phyloP scores from a whole-genome alignment of 2,113 vertebrate species.

The Psittacula cyanocephala region DNA sequence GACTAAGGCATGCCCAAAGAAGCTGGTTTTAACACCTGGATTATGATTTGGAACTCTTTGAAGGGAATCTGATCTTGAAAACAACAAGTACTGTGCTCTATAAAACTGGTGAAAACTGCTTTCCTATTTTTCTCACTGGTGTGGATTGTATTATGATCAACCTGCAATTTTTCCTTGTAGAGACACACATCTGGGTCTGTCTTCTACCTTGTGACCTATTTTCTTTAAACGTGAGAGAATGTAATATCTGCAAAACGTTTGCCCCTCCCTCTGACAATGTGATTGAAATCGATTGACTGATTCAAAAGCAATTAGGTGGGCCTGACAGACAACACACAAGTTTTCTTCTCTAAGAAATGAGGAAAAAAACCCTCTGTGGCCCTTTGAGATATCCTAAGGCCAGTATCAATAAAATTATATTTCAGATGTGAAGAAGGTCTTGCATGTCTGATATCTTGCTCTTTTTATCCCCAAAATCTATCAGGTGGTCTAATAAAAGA shows the following conservation, averaged over 20 bases:
- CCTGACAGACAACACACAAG: constrained; percentile 23
- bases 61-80: background rate
- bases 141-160: background rate
- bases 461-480: background rate
- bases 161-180: background rate
- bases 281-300: constrained; percentile 64
- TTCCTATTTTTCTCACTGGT: background rate
- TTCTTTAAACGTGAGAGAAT: constrained; percentile 41
- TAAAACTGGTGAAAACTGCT: background rate
- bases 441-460: background rate
- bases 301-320: constrained; percentile 57
- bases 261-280: constrained; percentile 31
- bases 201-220: constrained; percentile 52
- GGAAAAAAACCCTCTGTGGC: background rate
- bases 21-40: background rate
- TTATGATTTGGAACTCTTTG: background rate
- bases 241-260: constrained; percentile 46
- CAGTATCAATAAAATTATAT: constrained; percentile 38
- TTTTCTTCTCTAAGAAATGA: constrained; percentile 32
- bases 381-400: constrained; percentile 20
- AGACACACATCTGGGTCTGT: background rate
- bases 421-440: constrained; percentile 14
- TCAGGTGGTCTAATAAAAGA: constrained; percentile 19
- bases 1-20: background rate
- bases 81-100: background rate